Conservation (phyloP, 2,888 invertebrate genomes). For the Drosophila mimica region DNA sequence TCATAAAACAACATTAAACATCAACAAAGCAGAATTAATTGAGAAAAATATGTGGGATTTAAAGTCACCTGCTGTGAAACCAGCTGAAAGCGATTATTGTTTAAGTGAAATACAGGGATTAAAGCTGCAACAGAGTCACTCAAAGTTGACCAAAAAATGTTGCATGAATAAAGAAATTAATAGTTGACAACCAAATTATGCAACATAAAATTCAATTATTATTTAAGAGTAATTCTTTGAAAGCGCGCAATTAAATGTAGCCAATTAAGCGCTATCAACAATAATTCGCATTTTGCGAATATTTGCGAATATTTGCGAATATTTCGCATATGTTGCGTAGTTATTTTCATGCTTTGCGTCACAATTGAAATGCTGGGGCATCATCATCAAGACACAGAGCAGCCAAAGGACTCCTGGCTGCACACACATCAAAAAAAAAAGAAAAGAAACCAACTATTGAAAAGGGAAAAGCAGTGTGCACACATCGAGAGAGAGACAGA, state of each 20-base stretch:
- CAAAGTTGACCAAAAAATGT: not conserved
- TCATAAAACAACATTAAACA: conserved; percentile 25
- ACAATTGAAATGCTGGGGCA: conserved; percentile 50
- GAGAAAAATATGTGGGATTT: conserved; percentile 19
- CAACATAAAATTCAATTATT: no score
- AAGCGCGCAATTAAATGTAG: no score
- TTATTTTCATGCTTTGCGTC: conserved; percentile 32
- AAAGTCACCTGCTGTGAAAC: conserved; percentile 11
- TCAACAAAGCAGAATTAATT: conserved; percentile 30
- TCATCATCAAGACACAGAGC: conserved; percentile 31
- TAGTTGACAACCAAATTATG: not conserved
- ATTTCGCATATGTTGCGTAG: conserved; percentile 42
- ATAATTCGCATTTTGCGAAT: not conserved
- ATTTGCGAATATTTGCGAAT: conserved; percentile 4
- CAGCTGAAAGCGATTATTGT: not conserved
- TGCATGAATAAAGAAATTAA: not conserved
- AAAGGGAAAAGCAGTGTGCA: conserved; percentile 35
- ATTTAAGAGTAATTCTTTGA: no score
- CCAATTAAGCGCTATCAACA: not conserved
- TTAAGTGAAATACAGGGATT: not conserved
- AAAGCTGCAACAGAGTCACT: not conserved
- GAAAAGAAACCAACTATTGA: conserved; percentile 37
- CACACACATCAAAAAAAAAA: not conserved
- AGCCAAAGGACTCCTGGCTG: conserved; percentile 9
- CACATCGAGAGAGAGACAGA: not conserved